A percentile compares a stretch with the other conserved stretches of the same genome.
Conservation (phyloP, 2,113 vertebrate species). For the Diadophis punctatus region DNA sequence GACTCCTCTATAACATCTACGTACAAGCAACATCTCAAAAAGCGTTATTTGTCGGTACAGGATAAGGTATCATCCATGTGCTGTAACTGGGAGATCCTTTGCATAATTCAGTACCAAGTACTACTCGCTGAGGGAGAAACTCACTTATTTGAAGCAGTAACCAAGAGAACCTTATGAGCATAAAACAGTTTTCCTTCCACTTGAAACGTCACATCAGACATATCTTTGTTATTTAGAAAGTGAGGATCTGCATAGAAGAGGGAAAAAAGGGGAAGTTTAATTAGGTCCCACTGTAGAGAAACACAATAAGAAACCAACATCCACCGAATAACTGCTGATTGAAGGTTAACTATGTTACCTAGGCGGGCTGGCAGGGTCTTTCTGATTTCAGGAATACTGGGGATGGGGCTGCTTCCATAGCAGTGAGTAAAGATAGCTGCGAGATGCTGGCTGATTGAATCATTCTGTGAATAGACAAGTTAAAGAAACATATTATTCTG, state of each 20-base stretch:
- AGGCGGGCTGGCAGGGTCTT: slow-evolving; percentile 86
- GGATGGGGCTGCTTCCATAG: slow-evolving; percentile 87
- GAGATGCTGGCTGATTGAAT: slow-evolving; percentile 85
- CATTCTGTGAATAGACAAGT: slow-evolving; percentile 73
- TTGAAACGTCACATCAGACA: slow-evolving; percentile 95
- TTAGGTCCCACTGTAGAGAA: background rate
- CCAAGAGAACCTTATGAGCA: slow-evolving; percentile 93
- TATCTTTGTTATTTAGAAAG: slow-evolving; percentile 95
- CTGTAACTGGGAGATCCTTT: background rate
- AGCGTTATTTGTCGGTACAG: background rate
- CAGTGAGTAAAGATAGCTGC: slow-evolving; percentile 88
- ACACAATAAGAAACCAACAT: background rate
- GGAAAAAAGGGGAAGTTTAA: background rate
- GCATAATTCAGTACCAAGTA: background rate
- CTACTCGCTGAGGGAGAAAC: background rate
- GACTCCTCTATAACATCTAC: background rate
- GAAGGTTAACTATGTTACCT: slow-evolving; percentile 65
- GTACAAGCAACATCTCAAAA: background rate
- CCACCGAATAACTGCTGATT: fast-evolving
- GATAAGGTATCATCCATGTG: background rate
- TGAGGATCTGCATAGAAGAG: slow-evolving; percentile 79
- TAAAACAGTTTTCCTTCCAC: slow-evolving; percentile 94
- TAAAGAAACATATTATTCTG: background rate
- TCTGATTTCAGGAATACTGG: slow-evolving; percentile 81
- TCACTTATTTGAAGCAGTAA: slow-evolving; percentile 93